Evolutionary conservation across 2,797 vertebrate genomes (phyloP), one percentile per base, ranked within the genome.

Genomic region (Poecilia wingei): DNA sequence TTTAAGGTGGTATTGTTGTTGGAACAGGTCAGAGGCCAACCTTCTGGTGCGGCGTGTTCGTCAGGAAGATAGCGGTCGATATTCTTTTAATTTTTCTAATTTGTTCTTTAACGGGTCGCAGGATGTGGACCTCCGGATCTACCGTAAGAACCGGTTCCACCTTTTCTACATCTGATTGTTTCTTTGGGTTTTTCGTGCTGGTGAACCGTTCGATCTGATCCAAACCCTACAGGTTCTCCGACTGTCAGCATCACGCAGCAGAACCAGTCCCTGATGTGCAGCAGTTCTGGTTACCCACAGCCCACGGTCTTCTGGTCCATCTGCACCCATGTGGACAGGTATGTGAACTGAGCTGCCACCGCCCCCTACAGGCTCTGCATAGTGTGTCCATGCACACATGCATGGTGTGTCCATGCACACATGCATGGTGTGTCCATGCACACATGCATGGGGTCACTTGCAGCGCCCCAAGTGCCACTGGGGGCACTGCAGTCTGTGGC

Each of bases 241-340:
- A 82, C 22, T 2, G 80, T 84, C 1, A 1, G 28, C 0, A 10
- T 96, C 36, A 85, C 49, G 20, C 55, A 46, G 86, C 47, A 82
- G 3, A 94, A 95, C 0, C 16, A 79, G 18, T 83, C 80, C n/a
- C 77, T 97, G 1, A 87, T 78, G 33, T 99, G 98, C 81, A 66
- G 4, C 2, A 95, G 94, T 76, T 88, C 86, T 0, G 97, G 97
- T 70, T 97, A 96, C 80, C 97, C 97, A 7, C 80, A 49, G 61
- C 97, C 97, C 6, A 92, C 45, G 7, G 87, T 98, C 57, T 89
- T 91, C 16, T 98, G 97, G 97, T 91, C 93, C 84, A 93, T 77
- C 80, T 97, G 97, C 79, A 74, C 89, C 0, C 31, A 90, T 0
- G 3, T 90, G 0, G 49, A 92, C 8, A 93, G 91, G 98, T 98